phyloP scores from a whole-genome alignment of 2,888 invertebrate genomes.

The Heliconius ismenius region DNA sequence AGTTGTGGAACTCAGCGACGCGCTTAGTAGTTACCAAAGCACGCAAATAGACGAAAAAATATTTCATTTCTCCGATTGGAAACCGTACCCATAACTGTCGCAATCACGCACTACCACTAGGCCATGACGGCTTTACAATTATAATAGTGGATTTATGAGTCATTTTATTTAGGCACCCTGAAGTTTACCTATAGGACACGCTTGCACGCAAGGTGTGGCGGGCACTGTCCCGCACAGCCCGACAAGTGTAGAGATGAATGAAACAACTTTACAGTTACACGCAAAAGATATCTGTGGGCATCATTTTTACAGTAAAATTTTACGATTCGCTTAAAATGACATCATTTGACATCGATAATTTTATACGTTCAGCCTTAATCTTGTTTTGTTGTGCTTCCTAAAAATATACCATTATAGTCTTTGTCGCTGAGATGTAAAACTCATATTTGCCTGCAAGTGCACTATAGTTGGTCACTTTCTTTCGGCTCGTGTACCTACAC shows the following conservation, averaged over 20 bases:
- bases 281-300: conserved; percentile 47
- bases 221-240: conserved; percentile 33
- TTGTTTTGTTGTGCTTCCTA: conserved; percentile 7
- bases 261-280: conserved; percentile 49
- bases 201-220: conserved; percentile 53
- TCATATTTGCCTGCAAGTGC: conserved; percentile 32
- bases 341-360: conserved; percentile 51
- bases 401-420: conserved; percentile 30
- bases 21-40: no score
- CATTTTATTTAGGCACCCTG: conserved; percentile 52
- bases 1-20: no score
- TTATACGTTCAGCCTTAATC: conserved; percentile 37
- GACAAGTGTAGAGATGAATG: conserved; percentile 49
- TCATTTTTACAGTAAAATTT: conserved; percentile 48
- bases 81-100: no score
- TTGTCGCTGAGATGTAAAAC: conserved; percentile 25
- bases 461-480: conserved; percentile 26
- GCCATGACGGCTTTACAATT: conserved; percentile 51
- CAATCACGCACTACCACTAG: no score
- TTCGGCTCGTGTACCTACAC: conserved; percentile 37
- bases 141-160: conserved; percentile 70
- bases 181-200: conserved; percentile 7
- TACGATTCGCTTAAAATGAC: conserved; percentile 50
- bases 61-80: no score
- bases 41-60: no score